A percentile compares a stretch with the other conserved stretches of the same genome.
phyloP scores from a whole-genome alignment of 2,888 invertebrate genomes.

The Pharmacophagus antenor region DNA sequence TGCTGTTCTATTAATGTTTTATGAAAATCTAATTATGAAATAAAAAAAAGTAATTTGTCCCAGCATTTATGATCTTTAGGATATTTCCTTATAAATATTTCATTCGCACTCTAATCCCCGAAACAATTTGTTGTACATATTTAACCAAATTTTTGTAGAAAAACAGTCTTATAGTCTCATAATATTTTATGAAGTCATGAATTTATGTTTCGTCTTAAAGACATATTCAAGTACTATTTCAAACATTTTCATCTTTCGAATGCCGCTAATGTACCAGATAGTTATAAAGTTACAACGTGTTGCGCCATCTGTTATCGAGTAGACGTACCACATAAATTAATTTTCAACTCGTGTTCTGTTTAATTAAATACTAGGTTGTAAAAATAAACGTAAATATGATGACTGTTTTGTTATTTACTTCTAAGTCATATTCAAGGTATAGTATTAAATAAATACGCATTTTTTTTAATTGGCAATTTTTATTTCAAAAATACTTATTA shows the following conservation, averaged over 20 bases:
- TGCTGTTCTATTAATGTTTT: too few relatives aligned
- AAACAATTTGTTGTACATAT: too few relatives aligned
- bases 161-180: too few relatives aligned
- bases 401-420: background rate
- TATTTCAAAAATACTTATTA: background rate
- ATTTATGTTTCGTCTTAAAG: background rate
- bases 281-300: slow-evolving; percentile 29
- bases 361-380: background rate
- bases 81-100: too few relatives aligned
- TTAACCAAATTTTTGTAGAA: background rate
- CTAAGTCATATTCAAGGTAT: background rate
- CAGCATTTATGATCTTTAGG: too few relatives aligned
- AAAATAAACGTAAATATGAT: background rate
- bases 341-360: background rate
- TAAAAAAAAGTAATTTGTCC: too few relatives aligned
- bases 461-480: background rate
- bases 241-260: background rate
- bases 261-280: background rate
- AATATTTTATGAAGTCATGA: background rate
- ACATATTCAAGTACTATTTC: background rate
- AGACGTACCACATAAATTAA: slow-evolving; percentile 41
- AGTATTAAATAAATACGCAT: background rate
- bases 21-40: too few relatives aligned
- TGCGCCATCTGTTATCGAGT: slow-evolving; percentile 60
- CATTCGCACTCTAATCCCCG: too few relatives aligned